These are phyloP conservation scores for Aurelia aurita complex sp. Pacific DNA, from an alignment of 30 jellyfish, hydroid and myxozoan genomes.

Conservation along the genomic window DNA sequence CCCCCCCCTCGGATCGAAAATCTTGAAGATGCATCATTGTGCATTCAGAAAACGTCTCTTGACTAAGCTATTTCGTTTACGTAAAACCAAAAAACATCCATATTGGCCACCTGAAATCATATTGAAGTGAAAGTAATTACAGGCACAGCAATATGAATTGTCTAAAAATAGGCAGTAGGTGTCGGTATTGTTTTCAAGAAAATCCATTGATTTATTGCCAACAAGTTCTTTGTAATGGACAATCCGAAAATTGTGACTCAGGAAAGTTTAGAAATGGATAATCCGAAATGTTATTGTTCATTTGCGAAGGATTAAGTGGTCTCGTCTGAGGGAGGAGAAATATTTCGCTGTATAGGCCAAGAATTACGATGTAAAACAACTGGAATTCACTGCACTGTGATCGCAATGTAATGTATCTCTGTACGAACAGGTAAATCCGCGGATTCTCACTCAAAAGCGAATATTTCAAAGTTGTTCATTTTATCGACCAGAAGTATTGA, in stretches of 20 bases:
- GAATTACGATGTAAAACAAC: conserved; percentile 13
- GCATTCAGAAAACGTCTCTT: too few relatives aligned
- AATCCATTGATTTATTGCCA: conserved; percentile 8
- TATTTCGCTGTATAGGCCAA: not conserved
- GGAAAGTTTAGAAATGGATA: not conserved
- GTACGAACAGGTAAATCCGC: conserved; percentile 2
- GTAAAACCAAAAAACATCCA: too few relatives aligned
- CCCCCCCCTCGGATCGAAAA: too few relatives aligned
- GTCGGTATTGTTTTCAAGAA: conserved; percentile 1
- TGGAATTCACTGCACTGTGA: not conserved
- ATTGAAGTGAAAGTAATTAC: not conserved
- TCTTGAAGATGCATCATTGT: too few relatives aligned
- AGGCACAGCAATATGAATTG: not conserved
- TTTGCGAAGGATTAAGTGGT: conserved; percentile 3
- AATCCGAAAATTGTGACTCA: conserved; percentile 1
- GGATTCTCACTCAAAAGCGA: conserved; percentile 6
- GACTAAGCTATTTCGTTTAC: too few relatives aligned
- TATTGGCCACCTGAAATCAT: conserved; percentile 2
- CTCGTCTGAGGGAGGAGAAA: not conserved
- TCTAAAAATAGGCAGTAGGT: conserved; percentile 3
- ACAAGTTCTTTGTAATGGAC: not conserved
- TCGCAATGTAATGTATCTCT: conserved; percentile 23
- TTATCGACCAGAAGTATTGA: too few relatives aligned
- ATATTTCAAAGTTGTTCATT: too few relatives aligned
- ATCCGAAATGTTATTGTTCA: not conserved